phyloP scores from a whole-genome alignment of 2,113 vertebrate species.

The Pholis gunnellus region DNA sequence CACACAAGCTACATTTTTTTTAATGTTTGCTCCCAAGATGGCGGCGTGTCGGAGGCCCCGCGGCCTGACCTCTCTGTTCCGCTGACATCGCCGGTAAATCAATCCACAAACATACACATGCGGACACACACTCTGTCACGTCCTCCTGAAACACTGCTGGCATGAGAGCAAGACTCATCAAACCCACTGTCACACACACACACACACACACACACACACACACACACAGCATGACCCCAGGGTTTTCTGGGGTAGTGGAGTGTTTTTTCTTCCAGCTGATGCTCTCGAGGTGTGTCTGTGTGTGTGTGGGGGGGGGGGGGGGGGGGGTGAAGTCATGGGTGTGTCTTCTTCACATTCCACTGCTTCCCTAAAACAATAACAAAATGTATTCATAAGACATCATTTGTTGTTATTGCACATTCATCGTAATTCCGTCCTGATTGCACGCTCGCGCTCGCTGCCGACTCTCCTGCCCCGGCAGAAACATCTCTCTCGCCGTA shows the following conservation, averaged over 20 bases:
- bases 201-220: conserved; percentile 38
- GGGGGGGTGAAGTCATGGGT: not conserved
- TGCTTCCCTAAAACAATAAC: conserved; percentile 24
- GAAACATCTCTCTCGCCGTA: conserved; percentile 9
- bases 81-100: conserved; percentile 1
- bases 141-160: conserved; percentile 15
- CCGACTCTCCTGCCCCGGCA: conserved; percentile 9
- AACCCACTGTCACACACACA: conserved; percentile 29
- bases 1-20: too few relatives aligned
- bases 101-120: not conserved
- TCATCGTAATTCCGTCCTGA: not conserved
- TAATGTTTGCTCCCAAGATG: not conserved
- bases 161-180: conserved; percentile 4
- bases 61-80: not conserved
- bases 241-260: conserved; percentile 62
- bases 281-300: conserved; percentile 53
- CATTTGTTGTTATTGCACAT: not conserved
- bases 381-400: conserved; percentile 17
- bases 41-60: not conserved
- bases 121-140: not conserved
- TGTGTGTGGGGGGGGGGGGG: not conserved
- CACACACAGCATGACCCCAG: conserved; percentile 39
- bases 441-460: not conserved
- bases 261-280: conserved; percentile 73
- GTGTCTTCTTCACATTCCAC: conserved; percentile 39